Evolutionary conservation across 2,888 invertebrate species (phyloP).

Genomic region (Eulithis prunata): DNA sequence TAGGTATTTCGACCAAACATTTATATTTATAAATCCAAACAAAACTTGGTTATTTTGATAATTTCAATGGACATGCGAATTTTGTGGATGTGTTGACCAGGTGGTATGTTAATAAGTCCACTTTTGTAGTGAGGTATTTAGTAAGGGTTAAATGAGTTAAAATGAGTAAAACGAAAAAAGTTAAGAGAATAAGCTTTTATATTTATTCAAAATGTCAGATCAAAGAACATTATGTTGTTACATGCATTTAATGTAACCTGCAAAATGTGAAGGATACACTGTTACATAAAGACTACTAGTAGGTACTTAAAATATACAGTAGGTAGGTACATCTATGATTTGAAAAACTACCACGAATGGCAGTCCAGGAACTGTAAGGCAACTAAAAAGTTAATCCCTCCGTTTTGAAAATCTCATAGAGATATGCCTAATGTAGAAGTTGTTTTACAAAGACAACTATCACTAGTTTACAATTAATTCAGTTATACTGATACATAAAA

Average conservation of each 20-base stretch:
- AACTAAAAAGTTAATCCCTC: constrained; percentile 42
- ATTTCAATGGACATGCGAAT: not conserved
- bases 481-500: constrained; percentile 70
- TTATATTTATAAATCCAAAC: constrained; percentile 7
- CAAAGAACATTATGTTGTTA: constrained; percentile 41
- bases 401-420: constrained; percentile 49
- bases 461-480: constrained; percentile 57
- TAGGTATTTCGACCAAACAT: constrained; percentile 6
- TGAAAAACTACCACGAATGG: constrained; percentile 41
- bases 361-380: constrained; percentile 53
- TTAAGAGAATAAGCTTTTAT: constrained; percentile 47
- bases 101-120: no score
- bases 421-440: constrained; percentile 62
- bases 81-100: not conserved
- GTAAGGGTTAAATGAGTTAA: constrained; percentile 15
- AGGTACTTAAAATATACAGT: constrained; percentile 15
- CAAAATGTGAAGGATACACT: constrained; percentile 27
- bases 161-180: constrained; percentile 24
- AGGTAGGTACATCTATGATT: constrained; percentile 24
- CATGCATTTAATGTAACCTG: constrained; percentile 30
- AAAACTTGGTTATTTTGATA: constrained; percentile 7
- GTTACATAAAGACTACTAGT: constrained; percentile 34
- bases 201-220: constrained; percentile 44
- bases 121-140: not conserved
- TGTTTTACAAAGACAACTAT: constrained; percentile 52